Base-by-base conservation (phyloP, 2,797 vertebrate genomes). In the Darevskia nairensis region DNA sequence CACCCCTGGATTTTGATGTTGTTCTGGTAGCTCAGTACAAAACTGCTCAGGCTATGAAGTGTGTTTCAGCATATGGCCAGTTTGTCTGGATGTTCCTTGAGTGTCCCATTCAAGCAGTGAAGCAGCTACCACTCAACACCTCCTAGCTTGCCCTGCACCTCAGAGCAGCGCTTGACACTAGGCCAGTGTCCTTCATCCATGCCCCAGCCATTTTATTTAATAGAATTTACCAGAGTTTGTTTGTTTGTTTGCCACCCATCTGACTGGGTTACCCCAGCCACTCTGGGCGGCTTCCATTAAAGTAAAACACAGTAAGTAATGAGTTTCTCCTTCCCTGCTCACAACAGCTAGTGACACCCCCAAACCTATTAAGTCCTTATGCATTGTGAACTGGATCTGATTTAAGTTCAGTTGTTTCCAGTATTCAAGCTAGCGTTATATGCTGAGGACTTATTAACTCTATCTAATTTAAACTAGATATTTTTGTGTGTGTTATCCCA, bases 401-500 rank as follows among this genome's bases (percentile, higher is more conserved):
- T n/a, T 64, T 81, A 0, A 0, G 8, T 39, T n/a, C 64, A 29
- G 66, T 61, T 64, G 35, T 50, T 21, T 66, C 8, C 6, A 11
- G 9, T 41, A n/a, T 41, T 13, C 1, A 3, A 11, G 27, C 61
- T 1, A 2, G 8, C 25, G 55, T 88, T 92, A 23, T 61, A 11
- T 71, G 0, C 76, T 79, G 35, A 77, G 27, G 68, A 76, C 50
- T 29, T 78, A n/a, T 82, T 1, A 55, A 0, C 32, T 76, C 88
- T 91, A 89, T 89, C 91, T 92, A 90, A 89, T 88, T 88, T 89
- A 44, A 68, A 46, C 78, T 41, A 84, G 50, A 71, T 9, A 78
- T 91, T 94, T 90, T 96, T 55, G 50, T 55, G 13, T 55, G 80
- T 96, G 96, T 95, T 96, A 94, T 96, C 27, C 94, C 91, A 92